phyloP scores from a whole-genome alignment of 1,140 invertebrate genomes.

The Pseudomyrmex cubaensis region DNA sequence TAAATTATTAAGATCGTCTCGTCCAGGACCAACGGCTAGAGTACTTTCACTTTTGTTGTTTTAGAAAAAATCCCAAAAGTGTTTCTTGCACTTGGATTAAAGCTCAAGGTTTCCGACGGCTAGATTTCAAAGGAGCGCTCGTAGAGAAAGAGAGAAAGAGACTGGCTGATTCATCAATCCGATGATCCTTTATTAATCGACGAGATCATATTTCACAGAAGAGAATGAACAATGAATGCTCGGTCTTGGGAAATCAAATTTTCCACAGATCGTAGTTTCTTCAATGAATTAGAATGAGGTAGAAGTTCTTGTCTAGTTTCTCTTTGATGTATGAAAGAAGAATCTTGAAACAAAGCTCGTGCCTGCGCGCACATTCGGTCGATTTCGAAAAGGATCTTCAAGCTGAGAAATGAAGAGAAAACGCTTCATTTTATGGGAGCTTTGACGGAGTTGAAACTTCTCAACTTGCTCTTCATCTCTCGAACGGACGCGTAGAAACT shows the following conservation, averaged over 20 bases:
- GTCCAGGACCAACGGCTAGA: background rate
- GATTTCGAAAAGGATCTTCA: too few relatives aligned
- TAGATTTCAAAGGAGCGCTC: background rate
- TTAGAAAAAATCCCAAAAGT: background rate
- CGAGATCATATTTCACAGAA: background rate
- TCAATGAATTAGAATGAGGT: background rate
- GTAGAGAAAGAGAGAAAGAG: background rate
- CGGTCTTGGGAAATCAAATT: background rate
- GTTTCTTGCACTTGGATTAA: background rate
- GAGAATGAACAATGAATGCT: background rate
- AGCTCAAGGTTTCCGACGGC: background rate
- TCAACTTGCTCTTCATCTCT: too few relatives aligned
- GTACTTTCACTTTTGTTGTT: too few relatives aligned
- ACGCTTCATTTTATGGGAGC: too few relatives aligned
- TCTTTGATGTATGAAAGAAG: too few relatives aligned
- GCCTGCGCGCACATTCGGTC: too few relatives aligned
- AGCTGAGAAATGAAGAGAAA: too few relatives aligned
- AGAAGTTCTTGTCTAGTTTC: too few relatives aligned
- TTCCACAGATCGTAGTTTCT: background rate
- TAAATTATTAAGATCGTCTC: background rate
- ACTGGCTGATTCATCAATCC: slow-evolving; percentile 18
- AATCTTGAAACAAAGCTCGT: too few relatives aligned
- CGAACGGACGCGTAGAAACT: too few relatives aligned
- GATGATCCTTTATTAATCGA: background rate
- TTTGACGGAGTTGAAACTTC: too few relatives aligned